Evolutionary conservation across 30 jellyfish, hydroid and myxozoan species (phyloP), one percentile per base, ranked within the genome.

Genomic region (Aurelia coerulea): DNA sequence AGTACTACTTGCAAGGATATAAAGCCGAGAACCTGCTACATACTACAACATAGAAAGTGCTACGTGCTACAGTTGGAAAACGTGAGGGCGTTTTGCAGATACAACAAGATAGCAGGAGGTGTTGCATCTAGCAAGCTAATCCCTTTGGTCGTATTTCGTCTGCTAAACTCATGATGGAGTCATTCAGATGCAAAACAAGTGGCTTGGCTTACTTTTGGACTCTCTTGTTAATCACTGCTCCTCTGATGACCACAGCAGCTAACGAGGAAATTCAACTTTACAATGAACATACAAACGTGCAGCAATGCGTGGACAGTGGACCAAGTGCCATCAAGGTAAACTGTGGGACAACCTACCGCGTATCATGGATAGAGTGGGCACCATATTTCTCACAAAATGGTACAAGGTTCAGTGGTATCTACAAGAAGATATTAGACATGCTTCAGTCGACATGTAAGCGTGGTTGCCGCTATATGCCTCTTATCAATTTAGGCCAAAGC

Each of bases 321-420:
- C 53, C 81, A 14, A 35, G 66, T 71, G 34, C 66, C 34, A 71
- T 71, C 11, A 63, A 60, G 0, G 65, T 71, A 14, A 71, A 71
- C 32, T 71, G 81, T 68, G 81, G 41, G 65, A 71, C 39, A 14
- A 33, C 66, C 4, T 71, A 12, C 53, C 81, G 81, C 39, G 65
- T 71, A 17, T 35, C 65, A 6, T 75, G 86, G 86, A 52, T 75
- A 37, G 60, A 59, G 73, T 31, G 56, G 46, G 59, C 53, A 19
- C 86, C 86, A 18, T 75, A 75, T 35, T 75, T 75, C 86, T 46
- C 86, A n/a, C 35, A 39, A 15, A 39, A 42, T 65, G 83, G 83
- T 32, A 29, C 72, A 42, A 29, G 46, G 23, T 75, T 49, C 86
- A 52, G 39, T 10, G 86, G 86, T 29, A 59, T 75, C 39, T 75